Evolutionary conservation across 2,113 vertebrate species (phyloP), one percentile per base, ranked within the genome.

Genomic region (Pimephales promelas): DNA sequence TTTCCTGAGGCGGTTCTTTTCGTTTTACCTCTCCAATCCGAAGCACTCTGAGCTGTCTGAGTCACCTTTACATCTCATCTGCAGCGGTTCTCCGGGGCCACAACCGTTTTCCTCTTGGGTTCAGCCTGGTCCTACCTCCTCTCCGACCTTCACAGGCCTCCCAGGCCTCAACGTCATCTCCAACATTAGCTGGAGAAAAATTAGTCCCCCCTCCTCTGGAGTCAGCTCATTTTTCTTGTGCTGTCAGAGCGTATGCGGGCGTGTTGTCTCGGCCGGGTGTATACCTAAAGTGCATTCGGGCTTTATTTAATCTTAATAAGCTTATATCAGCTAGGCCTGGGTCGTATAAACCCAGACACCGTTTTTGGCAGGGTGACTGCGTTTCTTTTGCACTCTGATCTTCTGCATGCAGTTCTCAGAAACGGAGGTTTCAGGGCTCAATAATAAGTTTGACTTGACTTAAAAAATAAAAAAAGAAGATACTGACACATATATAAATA

Each of bases 181-280:
- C 72, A 49, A 64, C 81, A 83, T 86, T 86, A 86, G 80, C 81
- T 71, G 56, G 43, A 83, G 73, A 61, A 61, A 82, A 86, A 86
- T 82, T 40, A 72, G 73, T 76, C 56, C 80, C 62, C 73, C n/a
- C 52, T 54, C 84, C 64, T 57, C 56, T 70, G 36, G 13, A 56
- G 54, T 47, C 62, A 36, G 40, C 85, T 86, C 85, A 74, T 86
- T 86, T 86, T 61, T 86, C 85, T 86, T 83, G 3, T 18, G 52
- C 81, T 86, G 81, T 86, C 85, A 86, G 45, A 79, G 24, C 13
- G 40, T 36, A 64, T 20, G 73, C 26, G 2, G 54, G 74, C 9
- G 18, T 43, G n/a, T 36, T 14, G 59, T 40, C 47, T 59, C 24
- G 31, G 76, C 40, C 45, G 24, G 72, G 72, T 74, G 45, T 31